These are phyloP conservation scores for Troides oblongomaculatus DNA, from an alignment of 2,888 invertebrate genomes.

Conservation along the genomic window DNA sequence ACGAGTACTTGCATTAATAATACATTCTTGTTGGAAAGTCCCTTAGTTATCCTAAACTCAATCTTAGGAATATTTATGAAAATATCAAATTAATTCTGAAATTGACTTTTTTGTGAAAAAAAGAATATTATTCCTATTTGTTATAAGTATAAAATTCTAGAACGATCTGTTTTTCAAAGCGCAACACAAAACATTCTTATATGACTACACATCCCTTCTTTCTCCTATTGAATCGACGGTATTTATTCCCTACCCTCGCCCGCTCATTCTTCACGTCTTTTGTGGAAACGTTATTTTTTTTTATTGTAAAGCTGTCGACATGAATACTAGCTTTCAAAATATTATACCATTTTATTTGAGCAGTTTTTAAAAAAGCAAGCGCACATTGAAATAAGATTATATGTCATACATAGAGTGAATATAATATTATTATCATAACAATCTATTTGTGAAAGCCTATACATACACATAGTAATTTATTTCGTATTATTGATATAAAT, in stretches of 20 bases:
- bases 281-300: constrained; percentile 69
- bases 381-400: neutral
- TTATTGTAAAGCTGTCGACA: constrained; percentile 57
- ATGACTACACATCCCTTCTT: constrained; percentile 68
- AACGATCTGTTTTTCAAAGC: constrained; percentile 44
- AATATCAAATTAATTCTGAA: neutral
- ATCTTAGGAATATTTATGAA: too few relatives aligned
- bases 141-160: constrained; percentile 30
- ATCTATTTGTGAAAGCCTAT: too few relatives aligned
- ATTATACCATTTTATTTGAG: constrained; percentile 10
- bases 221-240: constrained; percentile 65
- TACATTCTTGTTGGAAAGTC: too few relatives aligned
- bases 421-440: neutral
- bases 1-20: too few relatives aligned
- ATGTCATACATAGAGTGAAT: neutral
- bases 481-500: too few relatives aligned
- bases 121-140: neutral
- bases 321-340: constrained; percentile 58
- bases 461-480: too few relatives aligned
- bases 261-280: constrained; percentile 76
- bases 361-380: neutral
- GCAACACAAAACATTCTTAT: constrained; percentile 71
- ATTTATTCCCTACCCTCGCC: constrained; percentile 57
- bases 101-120: neutral
- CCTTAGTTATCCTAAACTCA: too few relatives aligned